Evolutionary conservation across 37 sponge, comb jelly and placozoan genomes (phyloP).

Genomic region (Petrosia ficiformis): DNA sequence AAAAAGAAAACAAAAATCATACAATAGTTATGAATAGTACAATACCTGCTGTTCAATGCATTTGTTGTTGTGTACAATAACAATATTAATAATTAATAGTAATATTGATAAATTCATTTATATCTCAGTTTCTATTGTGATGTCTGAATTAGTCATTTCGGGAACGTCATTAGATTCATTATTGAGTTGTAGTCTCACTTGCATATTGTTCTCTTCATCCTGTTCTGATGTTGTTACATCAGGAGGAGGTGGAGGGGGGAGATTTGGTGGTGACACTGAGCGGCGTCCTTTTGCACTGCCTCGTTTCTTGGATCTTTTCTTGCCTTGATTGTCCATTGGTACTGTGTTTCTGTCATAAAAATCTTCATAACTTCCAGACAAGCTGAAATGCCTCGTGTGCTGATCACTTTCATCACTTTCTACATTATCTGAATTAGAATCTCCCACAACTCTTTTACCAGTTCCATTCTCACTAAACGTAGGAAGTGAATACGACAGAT

Average conservation of each 20-base stretch:
- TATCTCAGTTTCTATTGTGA: neutral
- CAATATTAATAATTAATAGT: neutral
- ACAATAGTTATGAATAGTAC: too few relatives aligned
- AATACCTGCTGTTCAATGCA: too few relatives aligned
- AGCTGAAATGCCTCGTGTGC: neutral
- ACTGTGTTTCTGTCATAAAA: neutral
- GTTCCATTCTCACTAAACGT: neutral
- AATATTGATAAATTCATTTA: neutral
- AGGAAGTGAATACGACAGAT: neutral
- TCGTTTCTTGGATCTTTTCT: conserved; percentile 7
- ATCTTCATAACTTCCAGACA: neutral
- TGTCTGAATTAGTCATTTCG: neutral
- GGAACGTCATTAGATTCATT: neutral
- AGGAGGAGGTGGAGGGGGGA: conserved; percentile 63
- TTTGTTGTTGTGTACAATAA: too few relatives aligned
- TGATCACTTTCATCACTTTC: neutral
- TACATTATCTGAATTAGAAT: neutral
- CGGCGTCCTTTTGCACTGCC: conserved; percentile 24
- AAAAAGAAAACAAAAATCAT: too few relatives aligned
- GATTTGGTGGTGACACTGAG: conserved; percentile 52
- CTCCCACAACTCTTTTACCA: neutral
- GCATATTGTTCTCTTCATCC: neutral
- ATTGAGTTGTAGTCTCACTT: neutral
- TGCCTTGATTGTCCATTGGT: neutral
- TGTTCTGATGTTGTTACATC: neutral